phyloP scores from a whole-genome alignment of 2,113 vertebrate species.

The Strix aluco region DNA sequence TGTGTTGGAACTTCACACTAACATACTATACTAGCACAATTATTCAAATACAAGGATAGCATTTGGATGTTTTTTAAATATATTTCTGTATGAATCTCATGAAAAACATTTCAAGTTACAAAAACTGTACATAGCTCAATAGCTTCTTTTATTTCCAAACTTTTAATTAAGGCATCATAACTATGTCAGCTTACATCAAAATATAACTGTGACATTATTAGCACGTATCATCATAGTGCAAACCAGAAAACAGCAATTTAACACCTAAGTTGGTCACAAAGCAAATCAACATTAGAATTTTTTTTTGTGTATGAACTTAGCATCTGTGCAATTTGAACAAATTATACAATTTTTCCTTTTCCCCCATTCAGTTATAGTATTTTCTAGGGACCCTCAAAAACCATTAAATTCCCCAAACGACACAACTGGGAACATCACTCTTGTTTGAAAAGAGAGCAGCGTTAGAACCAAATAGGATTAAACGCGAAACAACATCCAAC shows the following conservation, averaged over 20 bases:
- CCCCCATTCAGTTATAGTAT: neutral
- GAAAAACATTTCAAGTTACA: neutral
- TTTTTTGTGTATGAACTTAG: neutral
- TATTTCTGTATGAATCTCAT: neutral
- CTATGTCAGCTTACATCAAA: neutral
- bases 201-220: slow-evolving; percentile 2
- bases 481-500: neutral
- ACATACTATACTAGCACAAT: neutral
- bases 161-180: slow-evolving; percentile 30
- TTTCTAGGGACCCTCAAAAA: neutral
- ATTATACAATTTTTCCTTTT: neutral
- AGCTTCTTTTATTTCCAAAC: neutral
- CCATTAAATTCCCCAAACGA: neutral
- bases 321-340: neutral
- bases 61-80: neutral
- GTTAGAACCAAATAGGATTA: neutral
- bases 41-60: neutral
- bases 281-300: neutral
- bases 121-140: neutral
- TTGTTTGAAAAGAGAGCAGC: neutral
- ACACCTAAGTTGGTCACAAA: neutral
- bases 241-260: slow-evolving; percentile 13
- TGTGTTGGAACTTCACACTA: neutral
- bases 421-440: neutral
- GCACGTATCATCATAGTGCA: neutral